A percentile compares a stretch with the other conserved stretches of the same genome.
Evolutionary conservation across 2,113 vertebrate genomes (phyloP).

Genomic region (Mellivora capensis): DNA sequence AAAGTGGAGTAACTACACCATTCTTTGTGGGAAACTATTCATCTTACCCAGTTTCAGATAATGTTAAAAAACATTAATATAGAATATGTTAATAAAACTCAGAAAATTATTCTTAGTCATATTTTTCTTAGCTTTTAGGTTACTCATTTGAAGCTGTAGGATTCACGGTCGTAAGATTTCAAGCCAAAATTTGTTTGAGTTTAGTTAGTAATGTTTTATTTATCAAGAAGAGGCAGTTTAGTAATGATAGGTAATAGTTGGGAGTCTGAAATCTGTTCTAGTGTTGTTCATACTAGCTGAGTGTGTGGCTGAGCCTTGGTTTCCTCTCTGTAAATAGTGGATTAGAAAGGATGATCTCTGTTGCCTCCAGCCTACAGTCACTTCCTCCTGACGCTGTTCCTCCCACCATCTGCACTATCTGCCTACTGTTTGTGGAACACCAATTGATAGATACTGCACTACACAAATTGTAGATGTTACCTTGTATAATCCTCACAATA

Average conservation of each 20-base stretch:
- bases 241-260: not conserved
- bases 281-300: not conserved
- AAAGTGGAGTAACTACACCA: not conserved
- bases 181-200: constrained; percentile 26
- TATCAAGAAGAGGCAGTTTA: not conserved
- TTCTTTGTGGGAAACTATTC: not conserved
- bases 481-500: not conserved
- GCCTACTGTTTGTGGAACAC: not conserved
- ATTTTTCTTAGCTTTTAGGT: not conserved
- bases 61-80: not conserved
- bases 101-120: not conserved
- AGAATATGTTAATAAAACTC: not conserved
- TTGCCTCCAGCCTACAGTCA: not conserved
- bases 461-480: not conserved
- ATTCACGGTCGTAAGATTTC: not conserved
- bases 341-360: not conserved
- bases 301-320: not conserved
- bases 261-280: not conserved
- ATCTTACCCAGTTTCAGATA: not conserved
- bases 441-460: not conserved
- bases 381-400: not conserved
- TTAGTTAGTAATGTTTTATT: not conserved
- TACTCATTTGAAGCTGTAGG: not conserved
- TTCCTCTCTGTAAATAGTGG: not conserved
- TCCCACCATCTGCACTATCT: not conserved